These are phyloP conservation scores for Drosophila setifemur DNA, from an alignment of 1,140 invertebrate genomes.

Conservation along the genomic window DNA sequence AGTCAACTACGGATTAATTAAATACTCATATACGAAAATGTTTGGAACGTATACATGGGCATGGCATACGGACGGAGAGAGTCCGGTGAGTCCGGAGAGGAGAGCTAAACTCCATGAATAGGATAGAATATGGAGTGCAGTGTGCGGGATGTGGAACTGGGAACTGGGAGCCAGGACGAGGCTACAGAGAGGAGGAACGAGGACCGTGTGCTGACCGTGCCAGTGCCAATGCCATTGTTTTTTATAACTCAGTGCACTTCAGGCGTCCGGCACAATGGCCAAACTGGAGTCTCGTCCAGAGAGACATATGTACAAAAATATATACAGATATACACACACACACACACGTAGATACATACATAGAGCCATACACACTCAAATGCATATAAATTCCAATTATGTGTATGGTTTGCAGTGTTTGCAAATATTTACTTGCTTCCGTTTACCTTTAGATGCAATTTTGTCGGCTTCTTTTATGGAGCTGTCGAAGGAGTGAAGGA, in stretches of 20 bases:
- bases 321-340: no score
- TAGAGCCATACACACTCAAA: conserved; percentile 8
- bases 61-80: conserved; percentile 10
- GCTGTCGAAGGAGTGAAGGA: not conserved
- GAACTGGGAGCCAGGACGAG: no score
- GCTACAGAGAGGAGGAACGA: not conserved
- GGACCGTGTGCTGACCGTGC: conserved; percentile 7
- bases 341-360: not conserved
- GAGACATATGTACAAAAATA: not conserved
- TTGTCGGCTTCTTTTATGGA: conserved; percentile 59
- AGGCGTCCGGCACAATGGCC: conserved; percentile 54
- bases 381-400: conserved; percentile 71
- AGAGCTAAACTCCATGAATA: conserved; percentile 34
- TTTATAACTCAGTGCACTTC: conserved; percentile 61
- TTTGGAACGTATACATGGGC: conserved; percentile 15
- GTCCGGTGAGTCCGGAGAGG: not conserved
- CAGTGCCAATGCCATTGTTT: conserved; percentile 69
- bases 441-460: conserved; percentile 74
- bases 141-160: conserved; percentile 22
- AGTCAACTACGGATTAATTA: conserved; percentile 79
- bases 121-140: conserved; percentile 21
- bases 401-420: conserved; percentile 71
- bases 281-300: not conserved
- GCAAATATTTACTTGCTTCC: conserved; percentile 69
- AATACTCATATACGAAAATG: conserved; percentile 76